Base-by-base conservation (phyloP, 2,113 vertebrate species). In the Daboia siamensis region DNA sequence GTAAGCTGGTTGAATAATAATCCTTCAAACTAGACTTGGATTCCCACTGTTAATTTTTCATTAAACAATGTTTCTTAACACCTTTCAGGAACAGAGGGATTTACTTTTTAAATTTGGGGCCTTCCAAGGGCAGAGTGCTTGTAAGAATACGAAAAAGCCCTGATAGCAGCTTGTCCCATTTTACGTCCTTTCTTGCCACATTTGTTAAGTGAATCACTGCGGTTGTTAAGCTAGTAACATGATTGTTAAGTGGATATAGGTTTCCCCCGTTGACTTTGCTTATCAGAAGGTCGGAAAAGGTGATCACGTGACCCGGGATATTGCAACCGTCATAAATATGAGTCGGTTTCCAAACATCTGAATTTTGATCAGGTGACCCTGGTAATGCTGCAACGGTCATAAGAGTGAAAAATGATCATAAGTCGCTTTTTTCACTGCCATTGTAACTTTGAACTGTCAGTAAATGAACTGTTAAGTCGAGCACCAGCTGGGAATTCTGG, bases 1-100 rank as follows among this genome's bases (percentile, higher is more conserved):
- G 55, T 91, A 93, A 93, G 92, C 84, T 33, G 52, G 57, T 55
- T 91, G 12, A 44, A 74, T 92, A 92, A 90, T 92, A 92, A 92
- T 90, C 85, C 93, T 51, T 51, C 54, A 90, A 87, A 90, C 87
- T 91, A 91, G 90, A 91, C 48, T 29, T 54, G 69, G 55, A 57
- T 92, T 93, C 89, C 90, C 80, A 48, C 69, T 89, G 24, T 89
- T 93, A 90, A 93, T 89, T 64, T 90, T 89, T 51, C 39, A 69
- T 93, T 93, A 39, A 91, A 89, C 74, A 87, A 48, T 56, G 26
- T 55, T 33, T 69, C 56, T 90, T 33, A 33, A 33, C n/a, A 59
- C 55, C 55, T 55, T 48, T 59, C 6, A 23, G 61, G 86, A 80
- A 90, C 55, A 90, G 33, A 89, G 9, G 44, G 86, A 57, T 80